Conservation (phyloP, 2,888 invertebrate species). For the Panzeria rudis region DNA sequence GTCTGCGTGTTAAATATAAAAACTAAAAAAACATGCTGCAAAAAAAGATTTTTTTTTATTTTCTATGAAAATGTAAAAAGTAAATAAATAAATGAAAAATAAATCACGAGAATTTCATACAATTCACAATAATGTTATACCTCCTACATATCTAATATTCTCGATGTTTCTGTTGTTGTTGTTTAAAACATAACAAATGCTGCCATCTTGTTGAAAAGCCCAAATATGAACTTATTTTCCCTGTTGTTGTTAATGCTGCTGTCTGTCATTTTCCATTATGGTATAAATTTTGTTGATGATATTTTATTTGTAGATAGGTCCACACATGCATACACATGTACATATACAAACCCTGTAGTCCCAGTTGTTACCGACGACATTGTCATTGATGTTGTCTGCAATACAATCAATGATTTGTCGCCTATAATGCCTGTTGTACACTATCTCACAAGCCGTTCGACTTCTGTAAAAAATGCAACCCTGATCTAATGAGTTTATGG, state of each 20-base stretch:
- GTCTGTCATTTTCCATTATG: constrained; percentile 31
- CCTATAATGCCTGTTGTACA: too few relatives aligned
- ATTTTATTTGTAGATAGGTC: constrained; percentile 25
- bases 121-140: constrained; percentile 19
- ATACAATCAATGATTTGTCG: too few relatives aligned
- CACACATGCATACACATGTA: background rate
- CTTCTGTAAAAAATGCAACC: too few relatives aligned
- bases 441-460: too few relatives aligned
- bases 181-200: constrained; percentile 14
- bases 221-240: constrained; percentile 16
- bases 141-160: background rate
- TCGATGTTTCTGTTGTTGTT: background rate
- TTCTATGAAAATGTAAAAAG: constrained; percentile 6
- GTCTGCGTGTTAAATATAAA: constrained; percentile 31
- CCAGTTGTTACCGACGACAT: too few relatives aligned
- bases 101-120: constrained; percentile 31
- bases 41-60: background rate
- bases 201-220: constrained; percentile 3
- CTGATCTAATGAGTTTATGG: too few relatives aligned
- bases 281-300: constrained; percentile 22
- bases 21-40: background rate
- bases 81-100: constrained; percentile 21
- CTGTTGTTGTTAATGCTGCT: background rate
- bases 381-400: too few relatives aligned
- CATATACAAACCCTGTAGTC: background rate